Evolutionary conservation across 2,797 vertebrate genomes (phyloP), one percentile per base, ranked within the genome.

Genomic region (Tympanoctomys barrerae): DNA sequence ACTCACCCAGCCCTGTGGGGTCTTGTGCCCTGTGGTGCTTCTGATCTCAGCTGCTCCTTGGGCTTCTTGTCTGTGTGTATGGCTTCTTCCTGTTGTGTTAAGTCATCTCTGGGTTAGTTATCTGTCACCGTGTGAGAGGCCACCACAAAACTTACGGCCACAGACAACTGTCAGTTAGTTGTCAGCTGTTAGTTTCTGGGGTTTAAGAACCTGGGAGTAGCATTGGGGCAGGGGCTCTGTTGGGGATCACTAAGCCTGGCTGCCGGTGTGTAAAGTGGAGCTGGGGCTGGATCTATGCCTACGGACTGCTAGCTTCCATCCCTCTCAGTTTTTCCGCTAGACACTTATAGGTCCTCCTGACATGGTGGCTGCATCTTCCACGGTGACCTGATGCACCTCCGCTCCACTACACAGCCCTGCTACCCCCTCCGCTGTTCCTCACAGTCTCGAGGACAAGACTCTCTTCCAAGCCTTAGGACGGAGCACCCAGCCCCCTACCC

Each of bases 1-100:
- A 1, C 24, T 62, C 46, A 39, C 19, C 28, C 13, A 11, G 19
- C 42, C 12, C 6, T n/a, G 1, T 9, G 39, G 8, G 13, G 24
- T 14, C 5, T 12, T 2, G 0, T 59, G 31, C 0, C 78, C 52
- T 42, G 49, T 13, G 19, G 4, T 12, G 18, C 0, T 2, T 6
- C 49, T 31, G 57, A 26, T 10, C 18, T 42, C 1, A 0, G 28
- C 64, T 80, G 42, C 61, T 75, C 4, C 24, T 10, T 22, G 14
- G 28, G 13, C 28, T 46, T n/a, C 33, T 54, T 1, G 4, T 36
- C 54, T 16, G 2, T 0, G 6, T 7, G 28, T 8, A 1, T 13
- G 59, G 71, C 49, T 54, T 39, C 39, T 39, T 39, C 7, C 8
- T 5, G 0, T 2, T 3, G 4, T 24, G 0, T 54, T 61, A 33